phyloP scores from a whole-genome alignment of 2,113 vertebrate species.

The Notechis scutatus region DNA sequence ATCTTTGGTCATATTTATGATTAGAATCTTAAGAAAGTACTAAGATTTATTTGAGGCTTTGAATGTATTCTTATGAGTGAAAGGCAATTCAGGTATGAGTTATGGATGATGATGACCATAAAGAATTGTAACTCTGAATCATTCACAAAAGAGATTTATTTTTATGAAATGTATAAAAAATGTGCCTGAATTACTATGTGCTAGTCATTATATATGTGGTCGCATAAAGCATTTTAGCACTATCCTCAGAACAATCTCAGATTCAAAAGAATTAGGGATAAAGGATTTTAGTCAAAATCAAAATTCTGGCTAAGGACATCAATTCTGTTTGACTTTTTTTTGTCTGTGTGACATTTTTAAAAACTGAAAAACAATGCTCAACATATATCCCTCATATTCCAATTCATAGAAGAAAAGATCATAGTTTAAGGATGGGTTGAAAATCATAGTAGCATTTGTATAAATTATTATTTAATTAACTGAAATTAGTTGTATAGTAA shows the following conservation, averaged over 20 bases:
- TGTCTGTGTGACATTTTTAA: conserved; percentile 42
- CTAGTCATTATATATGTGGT: not conserved
- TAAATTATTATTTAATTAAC: not conserved
- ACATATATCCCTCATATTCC: not conserved
- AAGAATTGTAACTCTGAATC: not conserved
- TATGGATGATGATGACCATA: not conserved
- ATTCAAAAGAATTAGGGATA: too few relatives aligned
- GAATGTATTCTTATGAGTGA: not conserved
- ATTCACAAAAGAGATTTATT: not conserved
- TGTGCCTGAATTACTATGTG: not conserved
- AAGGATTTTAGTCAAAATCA: not conserved
- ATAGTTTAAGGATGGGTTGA: not conserved
- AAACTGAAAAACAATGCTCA: not conserved
- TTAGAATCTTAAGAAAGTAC: not conserved
- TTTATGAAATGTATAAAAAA: not conserved
- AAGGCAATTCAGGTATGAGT: not conserved
- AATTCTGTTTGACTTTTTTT: conserved; percentile 28
- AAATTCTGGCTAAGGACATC: conserved; percentile 39
- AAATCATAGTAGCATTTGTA: not conserved
- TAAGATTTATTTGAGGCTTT: not conserved
- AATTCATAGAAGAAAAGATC: not conserved
- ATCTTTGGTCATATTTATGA: not conserved
- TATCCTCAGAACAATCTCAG: not conserved
- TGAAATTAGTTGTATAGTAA: not conserved
- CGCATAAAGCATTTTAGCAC: not conserved